A percentile compares a stretch with the other conserved stretches of the same genome.
These are phyloP conservation scores for Globicephala melas DNA, from an alignment of 2,113 vertebrate genomes.

Conservation along the genomic window DNA sequence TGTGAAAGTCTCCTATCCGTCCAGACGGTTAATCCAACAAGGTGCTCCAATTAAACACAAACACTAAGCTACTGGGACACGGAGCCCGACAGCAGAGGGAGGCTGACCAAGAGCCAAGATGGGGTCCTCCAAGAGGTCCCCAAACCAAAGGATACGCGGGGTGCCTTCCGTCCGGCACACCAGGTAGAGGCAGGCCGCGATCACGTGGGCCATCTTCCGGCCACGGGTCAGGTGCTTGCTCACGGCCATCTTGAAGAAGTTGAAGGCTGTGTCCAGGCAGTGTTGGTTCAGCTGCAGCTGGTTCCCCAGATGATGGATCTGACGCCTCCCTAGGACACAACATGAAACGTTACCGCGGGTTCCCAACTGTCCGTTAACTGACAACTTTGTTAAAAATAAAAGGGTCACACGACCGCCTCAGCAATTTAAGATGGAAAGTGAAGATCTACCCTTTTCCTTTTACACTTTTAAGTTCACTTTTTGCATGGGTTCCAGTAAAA, in stretches of 20 bases:
- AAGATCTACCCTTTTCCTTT: rapidly evolving
- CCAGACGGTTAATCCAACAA: not conserved
- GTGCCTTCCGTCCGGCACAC: constrained; percentile 97
- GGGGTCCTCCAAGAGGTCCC: no score
- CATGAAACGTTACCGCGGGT: not conserved
- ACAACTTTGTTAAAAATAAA: not conserved
- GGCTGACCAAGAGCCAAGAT: not conserved
- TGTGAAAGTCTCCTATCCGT: rapidly evolving
- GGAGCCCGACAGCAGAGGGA: rapidly evolving
- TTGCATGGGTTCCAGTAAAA: no score
- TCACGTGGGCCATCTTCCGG: constrained; percentile 88
- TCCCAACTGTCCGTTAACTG: not conserved
- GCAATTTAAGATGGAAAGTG: rapidly evolving
- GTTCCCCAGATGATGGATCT: constrained; percentile 93
- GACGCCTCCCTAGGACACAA: constrained; percentile 83
- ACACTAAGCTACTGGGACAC: not conserved
- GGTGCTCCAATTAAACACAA: rapidly evolving
- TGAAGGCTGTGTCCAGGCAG: constrained; percentile 96
- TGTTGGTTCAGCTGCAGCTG: constrained; percentile 97
- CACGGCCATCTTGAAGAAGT: constrained; percentile 99
- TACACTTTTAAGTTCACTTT: not conserved
- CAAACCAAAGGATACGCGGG: constrained; percentile 92
- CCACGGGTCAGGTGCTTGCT: constrained; percentile 91
- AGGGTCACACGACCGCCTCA: rapidly evolving
- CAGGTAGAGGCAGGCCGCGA: constrained; percentile 96